Base-by-base conservation (phyloP, 2,113 vertebrate genomes). In the Mesocricetus auratus region DNA sequence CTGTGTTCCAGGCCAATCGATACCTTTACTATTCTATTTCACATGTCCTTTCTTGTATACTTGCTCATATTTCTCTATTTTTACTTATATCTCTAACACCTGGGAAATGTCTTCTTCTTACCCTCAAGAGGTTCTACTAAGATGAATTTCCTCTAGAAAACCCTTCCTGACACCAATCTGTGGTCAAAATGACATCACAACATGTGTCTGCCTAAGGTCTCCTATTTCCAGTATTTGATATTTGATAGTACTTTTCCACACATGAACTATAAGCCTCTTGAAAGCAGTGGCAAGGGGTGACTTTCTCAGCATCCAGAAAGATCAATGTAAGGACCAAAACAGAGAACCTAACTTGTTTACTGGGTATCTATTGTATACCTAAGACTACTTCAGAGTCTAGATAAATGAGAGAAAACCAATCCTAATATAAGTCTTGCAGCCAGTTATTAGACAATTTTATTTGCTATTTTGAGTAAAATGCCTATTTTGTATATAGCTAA, bases 281-380 rank as follows among this genome's bases (percentile, higher is more conserved):
- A 86, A 93, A 88, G 29, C 29, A 73, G 36, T 56, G 8, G 21
- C 10, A n/a, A 31, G 10, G 29, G 33, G 26, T 39, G 26, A 12
- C n/a, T 74, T 64, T 91, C 75, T 33, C 92, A 33, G 19, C 86
- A 77, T 31, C 7, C 42, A 94, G 86, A 86, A 8, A 94, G 42
- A 71, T 29, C 7, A 62, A 45, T 42, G 36, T 26, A 94, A 69
- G 12, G 24, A n/a, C 62, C 17, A n/a, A 83, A 92, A 66, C 8
- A 42, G 36, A 82, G 56, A 13, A 5, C 36, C 10, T 87, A 39
- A 91, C 60, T 71, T 31, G 7, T 33, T 74, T 47, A 45, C 10
- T n/a, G 12, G 5, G 5, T 94, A 73, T 19, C 0, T 89, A 0
- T 66, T 50, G n/a, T 31, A 22, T 91, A 31, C 22, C 31, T 66